Base-by-base conservation (phyloP, 1,140 invertebrate species). In the Drosophila dunni region DNA sequence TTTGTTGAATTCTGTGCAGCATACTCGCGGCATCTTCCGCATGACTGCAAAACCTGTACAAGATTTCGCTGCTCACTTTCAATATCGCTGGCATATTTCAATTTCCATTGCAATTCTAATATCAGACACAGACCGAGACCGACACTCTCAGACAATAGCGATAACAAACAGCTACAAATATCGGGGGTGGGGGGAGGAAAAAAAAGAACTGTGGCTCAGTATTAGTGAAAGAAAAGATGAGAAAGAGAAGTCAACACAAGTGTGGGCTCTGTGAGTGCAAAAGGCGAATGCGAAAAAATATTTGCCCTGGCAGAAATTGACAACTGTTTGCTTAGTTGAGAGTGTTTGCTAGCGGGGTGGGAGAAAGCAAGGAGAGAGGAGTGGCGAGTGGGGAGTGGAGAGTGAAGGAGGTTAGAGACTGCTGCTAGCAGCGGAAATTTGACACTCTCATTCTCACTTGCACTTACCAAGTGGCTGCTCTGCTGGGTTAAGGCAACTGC, bases 321-420 rank as follows among this genome's bases (percentile, higher is more conserved):
- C 83, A 88, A 88, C 83, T 88, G 83, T 88, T 88, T 88, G 83
- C 84, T 88, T 83, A 88, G 83, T 83, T 74, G 83, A 88, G 83
- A 88, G 83, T 86, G 82, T 86, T 86, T 86, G 79, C 82, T 45
- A 44, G 57, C 57, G 8, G 13, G 9, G 15, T 11, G 17, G 6
- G 36, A 17, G 53, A 10, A 20, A 40, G 24, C 6, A 33, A 17
- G n/a, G 42, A 58, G 11, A 36, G n/a, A 50, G 33, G 2, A 13
- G 48, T 11, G 10, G 24, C 33, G 13, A 8, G 33, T 5, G 10
- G 0, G 11, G n/a, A 15, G 40, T 1, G 4, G 1, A 33, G 3
- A n/a, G n/a, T n/a, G n/a, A n/a, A n/a, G 36, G 40, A 15, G 34
- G 29, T 36, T 29, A 1, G 29, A 6, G 56, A 9, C 63, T 80